Conservation (phyloP, 1,140 invertebrate species). For the Trichomalopsis sarcophagae region DNA sequence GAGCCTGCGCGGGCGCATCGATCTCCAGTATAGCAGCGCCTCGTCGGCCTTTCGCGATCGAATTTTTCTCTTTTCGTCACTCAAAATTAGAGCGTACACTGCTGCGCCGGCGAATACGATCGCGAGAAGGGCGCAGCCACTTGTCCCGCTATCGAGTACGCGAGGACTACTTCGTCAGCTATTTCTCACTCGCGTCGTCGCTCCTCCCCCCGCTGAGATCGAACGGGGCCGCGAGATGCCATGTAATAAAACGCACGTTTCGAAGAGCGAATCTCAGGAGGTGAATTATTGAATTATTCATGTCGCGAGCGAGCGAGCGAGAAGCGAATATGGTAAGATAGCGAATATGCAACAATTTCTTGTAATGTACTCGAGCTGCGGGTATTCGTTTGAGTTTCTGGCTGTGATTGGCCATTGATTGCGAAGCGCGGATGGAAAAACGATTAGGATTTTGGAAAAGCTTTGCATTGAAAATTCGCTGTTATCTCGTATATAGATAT, state of each 20-base stretch:
- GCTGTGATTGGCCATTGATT: no score
- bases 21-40: not conserved
- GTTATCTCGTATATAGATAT: no score
- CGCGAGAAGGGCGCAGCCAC: constrained; percentile 15
- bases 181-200: constrained; percentile 31
- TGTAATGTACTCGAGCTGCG: not conserved
- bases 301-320: constrained; percentile 24
- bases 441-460: no score
- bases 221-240: not conserved
- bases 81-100: not conserved
- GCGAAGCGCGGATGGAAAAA: no score
- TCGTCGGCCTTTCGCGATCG: not conserved
- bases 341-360: constrained; percentile 51
- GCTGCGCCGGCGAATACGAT: constrained; percentile 11
- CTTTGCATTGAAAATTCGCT: no score
- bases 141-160: constrained; percentile 47
- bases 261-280: constrained; percentile 34
- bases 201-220: constrained; percentile 15
- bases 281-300: constrained; percentile 52
- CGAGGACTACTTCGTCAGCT: constrained; percentile 47
- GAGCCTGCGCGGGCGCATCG: constrained; percentile 22
- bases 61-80: not conserved
- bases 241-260: constrained; percentile 52
- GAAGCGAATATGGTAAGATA: not conserved
- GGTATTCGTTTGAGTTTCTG: no score